Evolutionary conservation across 2,113 vertebrate genomes (phyloP), one percentile per base, ranked within the genome.

Genomic region (Pogona vitticeps): DNA sequence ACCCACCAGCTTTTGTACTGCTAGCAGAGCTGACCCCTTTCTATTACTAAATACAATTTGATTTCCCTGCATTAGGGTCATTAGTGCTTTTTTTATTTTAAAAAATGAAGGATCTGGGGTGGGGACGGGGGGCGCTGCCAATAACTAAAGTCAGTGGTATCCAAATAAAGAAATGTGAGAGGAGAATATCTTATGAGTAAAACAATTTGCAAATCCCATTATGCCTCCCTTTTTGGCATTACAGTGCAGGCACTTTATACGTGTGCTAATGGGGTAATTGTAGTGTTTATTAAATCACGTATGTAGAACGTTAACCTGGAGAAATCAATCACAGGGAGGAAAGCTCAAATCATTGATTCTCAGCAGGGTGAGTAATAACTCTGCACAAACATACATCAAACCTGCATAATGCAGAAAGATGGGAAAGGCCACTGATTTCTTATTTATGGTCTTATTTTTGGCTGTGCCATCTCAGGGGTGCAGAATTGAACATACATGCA

Each of bases 371-470:
- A 97, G 94, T 97, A 97, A 97, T 96, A 97, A 97, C 88, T 83
- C 93, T 96, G 95, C 94, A 94, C 93, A 96, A 96, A 93, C 90
- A 95, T 97, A 95, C 80, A 96, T 97, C 96, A 97, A 94, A 93
- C 83, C 76, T 80, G 91, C 86, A 93, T 95, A 97, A 97, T 95
- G 88, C 88, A 94, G 84, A 76, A 92, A 94, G 96, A 97, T 93
- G 96, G 93, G 95, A 97, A 96, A 95, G 92, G 92, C 93, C 92
- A 94, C 92, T 94, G 94, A 96, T 96, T 97, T 97, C 93, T 97
- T 96, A 97, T 97, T 97, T 97, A 97, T 95, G 92, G 94, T 82
- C 92, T 95, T 96, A 97, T 95, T 97, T 97, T 94, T 94, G 94
- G 93, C 92, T 91, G 89, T 88, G 92, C 70, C 75, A 90, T 95